Base-by-base conservation (phyloP, 2,113 vertebrate species). In the Gyps fulvus region DNA sequence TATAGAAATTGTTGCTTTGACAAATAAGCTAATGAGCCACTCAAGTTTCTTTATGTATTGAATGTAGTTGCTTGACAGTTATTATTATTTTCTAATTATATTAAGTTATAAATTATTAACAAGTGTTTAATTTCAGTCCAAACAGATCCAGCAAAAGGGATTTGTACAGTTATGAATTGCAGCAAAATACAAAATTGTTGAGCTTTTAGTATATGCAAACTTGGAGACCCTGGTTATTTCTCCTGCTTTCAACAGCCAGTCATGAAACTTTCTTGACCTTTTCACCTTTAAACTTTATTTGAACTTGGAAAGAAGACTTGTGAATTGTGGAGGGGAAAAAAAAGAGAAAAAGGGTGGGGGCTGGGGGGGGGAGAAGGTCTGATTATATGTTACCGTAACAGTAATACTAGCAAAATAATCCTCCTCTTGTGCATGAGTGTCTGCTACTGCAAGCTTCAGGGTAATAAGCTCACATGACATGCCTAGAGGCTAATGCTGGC, bases 391-490 rank as follows among this genome's bases (percentile, higher is more conserved):
- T 98, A 98, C 98, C 32, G 52, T 97, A 98, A 97, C 97, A 98
- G 98, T 97, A 97, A 98, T 97, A 96, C 97, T 97, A 97, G 98
- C 98, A 97, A 98, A 98, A 98, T 98, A 98, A 98, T 98, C 98
- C 98, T 97, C 92, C 97, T 98, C 97, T 98, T 98, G 98, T 99
- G 97, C 98, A 77, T 59, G 97, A 98, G 96, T 98, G 97, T 98
- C 97, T 98, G 98, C 98, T 98, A 97, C 98, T 97, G 97, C 95
- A 92, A 86, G 97, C 98, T 97, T 83, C 94, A 18, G 98, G 98
- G 98, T 98, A 98, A 98, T 98, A 98, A 98, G 98, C 98, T 99
- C 98, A 98, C 98, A 98, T 98, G 98, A 98, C 99, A 97, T 97
- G 94, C 97, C 98, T 97, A 89, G 90, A 98, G 98, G 98, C 98